Base-by-base conservation (phyloP, 30 jellyfish, hydroid and myxozoan species). In the Chironex yamaguchii region DNA sequence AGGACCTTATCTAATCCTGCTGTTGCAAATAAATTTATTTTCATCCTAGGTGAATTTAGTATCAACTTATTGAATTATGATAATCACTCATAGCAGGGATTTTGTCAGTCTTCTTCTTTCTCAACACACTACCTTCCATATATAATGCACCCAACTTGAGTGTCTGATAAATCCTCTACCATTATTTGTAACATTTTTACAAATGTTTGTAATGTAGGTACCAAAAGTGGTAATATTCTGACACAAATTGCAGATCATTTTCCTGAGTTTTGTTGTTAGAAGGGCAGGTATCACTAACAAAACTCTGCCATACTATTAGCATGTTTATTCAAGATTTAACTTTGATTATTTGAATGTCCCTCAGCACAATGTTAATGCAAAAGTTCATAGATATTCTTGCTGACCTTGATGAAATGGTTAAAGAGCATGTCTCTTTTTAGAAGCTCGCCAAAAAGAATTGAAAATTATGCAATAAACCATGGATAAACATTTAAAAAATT, bases 101-200 rank as follows among this genome's bases (percentile, higher is more conserved):
- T 42, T 74, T 77, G 81, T 77, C 0, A 77, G 82, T 77, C 82
- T 77, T 29, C 24, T 77, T 58, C 82, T 80, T 34, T 80, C 91
- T 65, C 84, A 80, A n/a, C n/a, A 36, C 81, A 80, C 48, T 65
- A 30, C 36, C 84, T 80, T 36, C 91, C 91, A n/a, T 80, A 1
- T 64, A 35, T 80, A 27, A 11, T 80, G 65, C 82, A 58, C 28
- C 82, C 91, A 80, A 80, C 91, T 14, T 11, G 83, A 32, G 74
- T 80, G 65, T 53, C 91, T 22, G 91, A 80, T 50, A 82, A 80
- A 21, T 62, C 91, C 50, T 62, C 91, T 28, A 65, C 84, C 67
- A 65, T 80, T 80, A 80, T 62, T 63, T 82, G 65, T 62, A 80
- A 80, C 65, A 80, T 80, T 2, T 80, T 80, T 62, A 62, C 91